Conservation (phyloP, 2,113 vertebrate species). For the Salvelinus alpinus region DNA sequence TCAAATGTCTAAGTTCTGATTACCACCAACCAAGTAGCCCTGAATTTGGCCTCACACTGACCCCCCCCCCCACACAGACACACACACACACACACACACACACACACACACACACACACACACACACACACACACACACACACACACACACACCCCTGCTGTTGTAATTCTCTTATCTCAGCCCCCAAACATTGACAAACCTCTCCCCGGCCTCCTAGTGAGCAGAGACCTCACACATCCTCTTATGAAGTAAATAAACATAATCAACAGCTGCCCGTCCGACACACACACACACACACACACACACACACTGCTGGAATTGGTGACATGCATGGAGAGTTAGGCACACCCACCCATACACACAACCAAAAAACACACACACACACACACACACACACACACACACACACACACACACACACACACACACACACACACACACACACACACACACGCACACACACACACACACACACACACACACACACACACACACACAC, state of each 20-base stretch:
- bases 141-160: background rate
- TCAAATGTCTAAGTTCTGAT: background rate
- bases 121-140: slow-evolving; percentile 8
- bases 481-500: background rate
- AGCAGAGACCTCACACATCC: slow-evolving; percentile 46
- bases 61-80: background rate
- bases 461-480: too few species aligned
- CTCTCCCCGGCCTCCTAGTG: slow-evolving; percentile 48
- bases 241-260: slow-evolving; percentile 64
- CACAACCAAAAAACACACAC: too few species aligned
- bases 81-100: background rate
- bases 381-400: too few species aligned
- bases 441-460: too few species aligned
- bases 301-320: too few species aligned
- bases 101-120: background rate
- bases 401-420: too few species aligned
- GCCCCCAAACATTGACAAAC: slow-evolving; percentile 51
- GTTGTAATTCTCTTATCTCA: slow-evolving; percentile 46
- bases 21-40: slow-evolving; percentile 11
- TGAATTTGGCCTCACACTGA: background rate
- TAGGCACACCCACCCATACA: too few species aligned
- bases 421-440: too few species aligned
- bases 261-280: slow-evolving; percentile 55
- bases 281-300: slow-evolving; percentile 9
- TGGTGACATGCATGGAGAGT: too few species aligned